Conservation (phyloP, 2,113 vertebrate species). For the Zosterops pallidus region DNA sequence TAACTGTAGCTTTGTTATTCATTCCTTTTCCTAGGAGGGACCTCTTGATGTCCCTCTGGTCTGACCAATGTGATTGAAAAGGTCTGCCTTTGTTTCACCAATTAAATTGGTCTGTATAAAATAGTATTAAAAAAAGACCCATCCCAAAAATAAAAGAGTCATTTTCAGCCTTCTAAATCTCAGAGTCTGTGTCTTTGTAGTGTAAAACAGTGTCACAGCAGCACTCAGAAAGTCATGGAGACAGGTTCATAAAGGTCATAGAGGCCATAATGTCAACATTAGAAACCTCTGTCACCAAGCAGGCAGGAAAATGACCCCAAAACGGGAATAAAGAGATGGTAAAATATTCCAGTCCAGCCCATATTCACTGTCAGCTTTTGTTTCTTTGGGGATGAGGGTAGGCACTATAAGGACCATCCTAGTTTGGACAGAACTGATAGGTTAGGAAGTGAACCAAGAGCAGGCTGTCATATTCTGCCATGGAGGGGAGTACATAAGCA, state of each 20-base stretch:
- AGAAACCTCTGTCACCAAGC: neutral
- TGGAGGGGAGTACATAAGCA: neutral
- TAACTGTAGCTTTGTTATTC: too few relatives aligned
- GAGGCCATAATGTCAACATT: neutral
- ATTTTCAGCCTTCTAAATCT: too few relatives aligned
- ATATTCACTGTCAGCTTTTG: neutral
- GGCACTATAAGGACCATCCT: neutral
- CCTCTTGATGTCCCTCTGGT: too few relatives aligned
- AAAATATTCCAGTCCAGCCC: neutral
- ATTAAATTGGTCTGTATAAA: too few relatives aligned
- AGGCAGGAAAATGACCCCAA: neutral
- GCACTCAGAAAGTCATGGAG: neutral
- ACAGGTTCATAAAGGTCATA: neutral
- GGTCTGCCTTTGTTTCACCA: too few relatives aligned
- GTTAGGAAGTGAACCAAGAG: neutral
- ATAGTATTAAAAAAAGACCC: too few relatives aligned
- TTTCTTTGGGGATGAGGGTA: neutral
- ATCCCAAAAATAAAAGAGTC: too few relatives aligned
- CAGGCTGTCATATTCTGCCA: neutral
- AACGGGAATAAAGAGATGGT: neutral
- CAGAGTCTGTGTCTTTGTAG: too few relatives aligned
- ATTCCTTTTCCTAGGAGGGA: too few relatives aligned
- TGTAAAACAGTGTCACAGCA: neutral
- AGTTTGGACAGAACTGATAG: neutral
- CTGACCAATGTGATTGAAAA: too few relatives aligned